Evolutionary conservation across 1,140 invertebrate species (phyloP).

Genomic region (Varroa destructor): DNA sequence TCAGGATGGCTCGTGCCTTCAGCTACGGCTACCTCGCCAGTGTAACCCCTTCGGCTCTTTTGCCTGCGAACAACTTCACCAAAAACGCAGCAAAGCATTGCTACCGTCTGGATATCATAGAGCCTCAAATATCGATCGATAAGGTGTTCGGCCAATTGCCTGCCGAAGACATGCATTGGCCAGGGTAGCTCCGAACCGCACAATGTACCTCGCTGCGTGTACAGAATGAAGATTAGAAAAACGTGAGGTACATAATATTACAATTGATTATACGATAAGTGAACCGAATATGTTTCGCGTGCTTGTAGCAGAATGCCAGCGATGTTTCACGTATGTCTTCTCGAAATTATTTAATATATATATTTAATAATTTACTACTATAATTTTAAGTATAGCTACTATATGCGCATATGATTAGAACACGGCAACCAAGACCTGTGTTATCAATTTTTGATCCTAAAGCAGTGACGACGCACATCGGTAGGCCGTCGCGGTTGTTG

Average conservation of each 20-base stretch:
- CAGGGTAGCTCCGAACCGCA: slow-evolving; percentile 55
- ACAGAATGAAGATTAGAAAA: slow-evolving; percentile 51
- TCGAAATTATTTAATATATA: too few relatives aligned
- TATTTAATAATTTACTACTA: too few relatives aligned
- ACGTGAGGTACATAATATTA: slow-evolving; percentile 34
- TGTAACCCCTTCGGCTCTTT: neutral
- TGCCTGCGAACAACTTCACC: slow-evolving; percentile 38
- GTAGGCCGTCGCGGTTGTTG: too few relatives aligned
- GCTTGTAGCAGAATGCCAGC: too few relatives aligned
- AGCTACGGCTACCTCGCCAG: slow-evolving; percentile 38
- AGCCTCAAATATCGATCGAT: slow-evolving; percentile 47
- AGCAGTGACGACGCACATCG: too few relatives aligned
- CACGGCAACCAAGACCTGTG: too few relatives aligned
- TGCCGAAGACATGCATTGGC: slow-evolving; percentile 68
- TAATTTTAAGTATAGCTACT: too few relatives aligned
- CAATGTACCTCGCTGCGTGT: slow-evolving; percentile 36
- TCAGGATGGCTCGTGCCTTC: slow-evolving; percentile 41
- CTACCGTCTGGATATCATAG: slow-evolving; percentile 78
- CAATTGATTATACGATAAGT: too few relatives aligned
- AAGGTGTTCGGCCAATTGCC: slow-evolving; percentile 63
- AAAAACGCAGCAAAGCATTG: slow-evolving; percentile 77
- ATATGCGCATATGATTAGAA: too few relatives aligned
- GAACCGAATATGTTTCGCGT: too few relatives aligned
- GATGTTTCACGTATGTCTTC: too few relatives aligned
- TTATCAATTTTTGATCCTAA: too few relatives aligned